phyloP scores from a whole-genome alignment of 2,797 vertebrate species.

The Microctenopoma steveboyesi region DNA sequence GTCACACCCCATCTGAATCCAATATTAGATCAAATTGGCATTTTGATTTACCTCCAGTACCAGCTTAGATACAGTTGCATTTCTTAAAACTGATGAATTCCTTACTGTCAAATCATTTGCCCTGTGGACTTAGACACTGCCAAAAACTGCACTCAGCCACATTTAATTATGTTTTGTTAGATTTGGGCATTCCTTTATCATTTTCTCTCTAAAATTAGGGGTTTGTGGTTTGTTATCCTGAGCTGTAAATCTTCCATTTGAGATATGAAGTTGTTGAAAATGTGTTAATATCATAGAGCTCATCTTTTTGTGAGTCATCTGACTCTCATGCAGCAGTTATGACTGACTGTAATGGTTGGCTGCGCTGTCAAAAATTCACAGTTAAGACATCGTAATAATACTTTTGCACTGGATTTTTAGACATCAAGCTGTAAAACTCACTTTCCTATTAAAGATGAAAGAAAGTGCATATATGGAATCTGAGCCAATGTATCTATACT shows the following conservation, averaged over 20 bases:
- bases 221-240: slow-evolving; percentile 1
- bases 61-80: neutral
- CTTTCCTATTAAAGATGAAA: neutral
- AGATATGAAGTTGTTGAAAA: neutral
- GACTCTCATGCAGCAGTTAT: neutral
- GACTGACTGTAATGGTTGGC: neutral
- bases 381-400: neutral
- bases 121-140: slow-evolving; percentile 18
- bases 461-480: neutral
- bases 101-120: slow-evolving; percentile 17
- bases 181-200: neutral
- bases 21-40: slow-evolving; percentile 24
- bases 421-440: neutral
- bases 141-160: slow-evolving; percentile 26
- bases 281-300: neutral
- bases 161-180: slow-evolving; percentile 19
- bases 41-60: neutral
- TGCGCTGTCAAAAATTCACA: neutral
- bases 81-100: slow-evolving; percentile 15
- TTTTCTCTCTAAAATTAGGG: too few species aligned
- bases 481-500: slow-evolving; percentile 13
- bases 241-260: slow-evolving; percentile 1
- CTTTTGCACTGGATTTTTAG: neutral
- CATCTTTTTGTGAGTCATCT: neutral
- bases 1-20: slow-evolving; percentile 16